Evolutionary conservation across 2,797 vertebrate species (phyloP).

Genomic region (Rhynchonycteris naso): DNA sequence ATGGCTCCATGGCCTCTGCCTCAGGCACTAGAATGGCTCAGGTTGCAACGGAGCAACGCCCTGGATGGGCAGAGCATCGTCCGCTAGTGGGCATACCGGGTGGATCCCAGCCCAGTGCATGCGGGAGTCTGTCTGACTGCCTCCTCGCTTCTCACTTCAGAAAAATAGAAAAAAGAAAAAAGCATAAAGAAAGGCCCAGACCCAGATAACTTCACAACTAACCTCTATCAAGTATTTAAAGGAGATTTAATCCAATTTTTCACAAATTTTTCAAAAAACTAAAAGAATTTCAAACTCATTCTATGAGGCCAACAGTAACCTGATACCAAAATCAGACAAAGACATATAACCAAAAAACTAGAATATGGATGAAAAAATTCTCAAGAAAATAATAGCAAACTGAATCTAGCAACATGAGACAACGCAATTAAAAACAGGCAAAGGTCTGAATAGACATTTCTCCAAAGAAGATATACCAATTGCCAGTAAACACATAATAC

Average conservation of each 20-base stretch:
- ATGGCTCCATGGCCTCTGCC: no score
- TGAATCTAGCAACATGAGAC: not conserved
- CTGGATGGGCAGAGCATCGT: no score
- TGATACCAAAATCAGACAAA: constrained; percentile 7
- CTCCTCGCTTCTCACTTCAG: no score
- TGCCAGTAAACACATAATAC: not conserved
- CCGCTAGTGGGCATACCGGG: no score
- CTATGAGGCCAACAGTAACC: not conserved
- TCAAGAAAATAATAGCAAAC: not conserved
- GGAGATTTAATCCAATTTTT: not conserved
- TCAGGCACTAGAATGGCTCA: no score
- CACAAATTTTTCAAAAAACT: not conserved
- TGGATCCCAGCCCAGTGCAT: no score
- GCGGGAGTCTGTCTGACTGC: no score
- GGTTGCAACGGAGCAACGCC: no score
- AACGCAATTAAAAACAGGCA: not conserved
- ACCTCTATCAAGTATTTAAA: not conserved
- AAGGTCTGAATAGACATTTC: not conserved
- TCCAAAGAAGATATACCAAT: not conserved
- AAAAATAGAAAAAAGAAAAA: not conserved
- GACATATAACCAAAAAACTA: not conserved
- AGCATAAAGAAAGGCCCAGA: not conserved
- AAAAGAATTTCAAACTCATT: not conserved
- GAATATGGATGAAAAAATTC: not conserved
- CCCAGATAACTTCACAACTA: not conserved